These are phyloP conservation scores for Stenoptilia bipunctidactyla DNA, from an alignment of 2,888 invertebrate genomes.

Conservation along the genomic window DNA sequence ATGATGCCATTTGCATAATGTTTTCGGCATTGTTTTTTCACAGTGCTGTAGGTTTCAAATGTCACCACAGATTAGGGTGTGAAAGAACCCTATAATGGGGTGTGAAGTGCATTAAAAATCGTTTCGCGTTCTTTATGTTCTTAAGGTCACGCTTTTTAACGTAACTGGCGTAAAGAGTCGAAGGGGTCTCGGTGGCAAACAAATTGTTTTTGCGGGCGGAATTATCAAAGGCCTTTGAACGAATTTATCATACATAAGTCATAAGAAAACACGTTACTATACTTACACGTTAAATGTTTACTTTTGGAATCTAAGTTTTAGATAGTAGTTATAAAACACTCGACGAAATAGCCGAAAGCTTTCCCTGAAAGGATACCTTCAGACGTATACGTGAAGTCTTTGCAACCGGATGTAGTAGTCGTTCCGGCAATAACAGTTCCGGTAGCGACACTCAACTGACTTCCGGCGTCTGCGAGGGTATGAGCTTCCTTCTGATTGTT, in stretches of 20 bases:
- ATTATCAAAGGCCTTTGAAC: too few species aligned
- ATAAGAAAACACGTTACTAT: too few species aligned
- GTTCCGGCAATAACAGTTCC: constrained; percentile 68
- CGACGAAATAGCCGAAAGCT: background rate
- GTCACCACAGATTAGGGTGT: constrained; percentile 65
- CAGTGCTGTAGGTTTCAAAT: constrained; percentile 58
- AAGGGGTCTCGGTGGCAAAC: too few species aligned
- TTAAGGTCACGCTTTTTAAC: constrained; percentile 52
- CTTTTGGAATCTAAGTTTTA: too few species aligned
- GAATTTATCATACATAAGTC: too few species aligned
- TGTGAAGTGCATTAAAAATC: constrained; percentile 64
- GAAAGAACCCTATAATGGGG: constrained; percentile 62
- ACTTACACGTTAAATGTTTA: too few species aligned
- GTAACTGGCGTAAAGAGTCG: too few species aligned
- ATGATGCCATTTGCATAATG: constrained; percentile 71
- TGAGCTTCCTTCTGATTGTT: constrained; percentile 57
- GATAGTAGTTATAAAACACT: too few species aligned
- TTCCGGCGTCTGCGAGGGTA: constrained; percentile 59
- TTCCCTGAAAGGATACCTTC: background rate
- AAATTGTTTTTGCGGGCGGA: too few species aligned
- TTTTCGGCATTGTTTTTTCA: constrained; percentile 66
- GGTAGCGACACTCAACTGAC: constrained; percentile 58
- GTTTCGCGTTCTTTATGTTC: constrained; percentile 57
- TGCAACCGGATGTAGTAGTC: constrained; percentile 59
- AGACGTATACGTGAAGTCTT: constrained; percentile 53